Evolutionary conservation across 2,888 invertebrate genomes (phyloP), one percentile per base, ranked within the genome.

Genomic region (Psylliodes chrysocephalus): DNA sequence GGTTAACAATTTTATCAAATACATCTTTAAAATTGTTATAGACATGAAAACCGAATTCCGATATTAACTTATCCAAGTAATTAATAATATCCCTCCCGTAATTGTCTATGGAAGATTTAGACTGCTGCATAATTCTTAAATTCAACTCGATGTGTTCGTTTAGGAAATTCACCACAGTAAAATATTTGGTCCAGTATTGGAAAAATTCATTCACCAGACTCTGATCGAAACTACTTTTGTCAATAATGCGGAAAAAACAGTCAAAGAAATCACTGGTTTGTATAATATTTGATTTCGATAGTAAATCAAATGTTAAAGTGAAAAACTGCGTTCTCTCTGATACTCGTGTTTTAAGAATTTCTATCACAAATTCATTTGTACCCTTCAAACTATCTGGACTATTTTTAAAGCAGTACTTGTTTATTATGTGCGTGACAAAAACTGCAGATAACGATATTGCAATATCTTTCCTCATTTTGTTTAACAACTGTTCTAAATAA

Each of bases 131-230:
- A 2, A 44, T 2, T 10, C 44, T n/a, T 6, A 66, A 19, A n/a
- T 55, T 62, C 15, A 66, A 12, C 14, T 30, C 17, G 14, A 66
- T 38, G 22, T 51, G 44, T 18, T 63, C 53, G 1, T 55, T 33
- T 1, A 66, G 51, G 15, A 2, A 22, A 4, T 62, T 22, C 5
- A 49, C 17, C 1, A 49, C 3, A 10, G 47, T n/a, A 6, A 66
- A 57, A 35, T 54, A 14, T 46, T 51, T 51, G 10, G 42, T 40
- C 66, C 66, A 66, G 60, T 60, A 53, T 3, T 54, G 14, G 2
- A 14, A 15, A 18, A 63, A 66, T 25, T 18, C 49, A n/a, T 55
- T 12, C 2, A 55, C 6, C 4, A 60, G 59, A 12, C 10, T 12
- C 4, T 28, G 10, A 17, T 63, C 55, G 0, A 12, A 10, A 5